These are phyloP conservation scores for Carassius auratus DNA, from an alignment of 2,113 vertebrate species.

Conservation along the genomic window DNA sequence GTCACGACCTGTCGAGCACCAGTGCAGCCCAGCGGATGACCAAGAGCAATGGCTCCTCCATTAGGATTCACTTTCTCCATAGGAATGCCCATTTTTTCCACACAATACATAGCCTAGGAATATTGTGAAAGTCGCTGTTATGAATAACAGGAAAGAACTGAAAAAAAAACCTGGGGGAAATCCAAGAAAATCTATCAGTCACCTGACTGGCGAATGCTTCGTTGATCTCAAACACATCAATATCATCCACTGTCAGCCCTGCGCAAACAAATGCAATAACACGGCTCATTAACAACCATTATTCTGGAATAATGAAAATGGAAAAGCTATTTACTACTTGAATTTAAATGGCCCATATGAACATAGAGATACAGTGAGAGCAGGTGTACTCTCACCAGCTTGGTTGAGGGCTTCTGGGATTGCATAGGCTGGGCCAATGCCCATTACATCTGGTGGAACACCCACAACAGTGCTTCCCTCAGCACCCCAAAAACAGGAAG, in stretches of 20 bases:
- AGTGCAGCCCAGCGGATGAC: slow-evolving; percentile 92
- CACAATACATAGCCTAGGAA: slow-evolving; percentile 86
- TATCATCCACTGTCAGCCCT: slow-evolving; percentile 78
- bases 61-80: slow-evolving; percentile 89
- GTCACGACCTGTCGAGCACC: slow-evolving; percentile 89
- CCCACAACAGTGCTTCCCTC: slow-evolving; percentile 83
- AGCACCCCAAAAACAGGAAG: slow-evolving; percentile 84
- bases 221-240: slow-evolving; percentile 86
- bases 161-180: background rate
- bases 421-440: slow-evolving; percentile 88
- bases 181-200: slow-evolving; percentile 47
- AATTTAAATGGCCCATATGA: background rate
- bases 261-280: slow-evolving; percentile 12
- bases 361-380: background rate
- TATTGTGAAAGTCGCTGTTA: background rate
- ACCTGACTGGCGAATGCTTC: slow-evolving; percentile 91
- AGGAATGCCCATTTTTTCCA: slow-evolving; percentile 88
- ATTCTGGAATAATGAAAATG: slow-evolving; percentile 5
- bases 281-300: background rate
- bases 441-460: slow-evolving; percentile 91
- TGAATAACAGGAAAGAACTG: background rate
- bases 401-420: slow-evolving; percentile 87
- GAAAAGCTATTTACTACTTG: background rate
- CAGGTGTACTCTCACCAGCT: slow-evolving; percentile 76
- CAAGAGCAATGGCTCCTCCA: slow-evolving; percentile 92